These are phyloP conservation scores for Sycophila sp. DNA, from an alignment of 1,140 invertebrate genomes.

Conservation along the genomic window DNA sequence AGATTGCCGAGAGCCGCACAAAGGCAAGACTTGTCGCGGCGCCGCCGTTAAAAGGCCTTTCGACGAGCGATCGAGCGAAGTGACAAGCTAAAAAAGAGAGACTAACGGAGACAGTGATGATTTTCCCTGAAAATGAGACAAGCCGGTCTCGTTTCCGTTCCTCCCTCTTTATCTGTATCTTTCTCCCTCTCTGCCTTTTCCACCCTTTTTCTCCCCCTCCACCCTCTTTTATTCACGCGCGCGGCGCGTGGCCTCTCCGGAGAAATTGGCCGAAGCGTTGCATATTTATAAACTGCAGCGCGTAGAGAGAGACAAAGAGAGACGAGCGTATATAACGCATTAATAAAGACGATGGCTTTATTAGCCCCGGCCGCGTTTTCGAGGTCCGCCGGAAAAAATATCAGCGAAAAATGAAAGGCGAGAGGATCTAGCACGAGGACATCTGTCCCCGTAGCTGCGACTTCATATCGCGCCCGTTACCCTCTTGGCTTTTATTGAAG, in stretches of 20 bases:
- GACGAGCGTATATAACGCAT: no score
- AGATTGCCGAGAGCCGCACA: not conserved
- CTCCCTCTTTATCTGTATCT: not conserved
- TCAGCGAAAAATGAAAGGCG: no score
- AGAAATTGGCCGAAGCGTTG: not conserved
- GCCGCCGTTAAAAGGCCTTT: not conserved
- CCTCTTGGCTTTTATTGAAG: no score
- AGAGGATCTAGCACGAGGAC: no score
- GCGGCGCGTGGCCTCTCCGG: not conserved
- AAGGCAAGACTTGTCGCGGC: no score
- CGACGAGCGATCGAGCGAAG: not conserved
- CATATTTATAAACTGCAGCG: conserved; percentile 18
- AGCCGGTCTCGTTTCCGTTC: no score
- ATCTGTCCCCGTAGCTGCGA: no score
- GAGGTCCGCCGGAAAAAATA: no score
- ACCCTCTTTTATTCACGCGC: not conserved
- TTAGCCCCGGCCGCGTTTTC: not conserved
- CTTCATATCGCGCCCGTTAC: no score
- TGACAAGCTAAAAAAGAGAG: not conserved
- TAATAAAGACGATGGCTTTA: conserved; percentile 26
- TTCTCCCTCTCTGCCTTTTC: not conserved
- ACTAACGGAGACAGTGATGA: not conserved
- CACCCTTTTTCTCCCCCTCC: not conserved
- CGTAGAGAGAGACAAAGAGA: no score
- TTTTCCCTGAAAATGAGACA: no score